Evolutionary conservation across 1,140 invertebrate genomes (phyloP).

Genomic region (Drosophila triauraria): DNA sequence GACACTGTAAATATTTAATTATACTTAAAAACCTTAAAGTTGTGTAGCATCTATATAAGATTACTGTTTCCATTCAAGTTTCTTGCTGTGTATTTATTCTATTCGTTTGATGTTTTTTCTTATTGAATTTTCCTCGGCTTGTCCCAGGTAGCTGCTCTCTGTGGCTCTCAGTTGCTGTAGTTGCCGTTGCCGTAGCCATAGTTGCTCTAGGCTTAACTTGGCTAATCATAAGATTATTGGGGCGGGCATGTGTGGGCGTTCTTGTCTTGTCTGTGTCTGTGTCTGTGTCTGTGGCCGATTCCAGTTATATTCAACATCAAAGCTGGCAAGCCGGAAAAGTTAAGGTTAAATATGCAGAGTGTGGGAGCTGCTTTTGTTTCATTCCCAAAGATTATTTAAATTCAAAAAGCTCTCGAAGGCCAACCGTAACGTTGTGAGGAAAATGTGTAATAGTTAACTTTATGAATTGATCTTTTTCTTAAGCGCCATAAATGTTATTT

Average conservation of each 20-base stretch:
- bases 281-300: conserved; percentile 29
- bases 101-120: conserved; percentile 17
- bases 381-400: conserved; percentile 30
- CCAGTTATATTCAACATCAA: conserved; percentile 39
- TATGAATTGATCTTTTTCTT: conserved; percentile 1
- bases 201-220: conserved; percentile 28
- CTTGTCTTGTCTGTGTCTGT: not conserved
- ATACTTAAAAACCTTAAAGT: not conserved
- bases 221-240: conserved; percentile 45
- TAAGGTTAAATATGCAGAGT: conserved; percentile 13
- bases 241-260: conserved; percentile 1
- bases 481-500: not conserved
- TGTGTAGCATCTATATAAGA: not conserved
- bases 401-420: conserved; percentile 12
- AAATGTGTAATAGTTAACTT: not conserved
- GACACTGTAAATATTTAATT: not conserved
- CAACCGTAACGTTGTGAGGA: not conserved
- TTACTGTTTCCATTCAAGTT: not conserved
- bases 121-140: not conserved
- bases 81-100: not conserved
- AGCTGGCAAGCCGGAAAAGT: conserved; percentile 40
- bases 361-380: conserved; percentile 23
- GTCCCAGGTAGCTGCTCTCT: not conserved
- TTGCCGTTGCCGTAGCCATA: conserved; percentile 11
- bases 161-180: conserved; percentile 6